These are phyloP conservation scores for Lepidostoma basale DNA, from an alignment of 1,140 invertebrate genomes.

Conservation along the genomic window DNA sequence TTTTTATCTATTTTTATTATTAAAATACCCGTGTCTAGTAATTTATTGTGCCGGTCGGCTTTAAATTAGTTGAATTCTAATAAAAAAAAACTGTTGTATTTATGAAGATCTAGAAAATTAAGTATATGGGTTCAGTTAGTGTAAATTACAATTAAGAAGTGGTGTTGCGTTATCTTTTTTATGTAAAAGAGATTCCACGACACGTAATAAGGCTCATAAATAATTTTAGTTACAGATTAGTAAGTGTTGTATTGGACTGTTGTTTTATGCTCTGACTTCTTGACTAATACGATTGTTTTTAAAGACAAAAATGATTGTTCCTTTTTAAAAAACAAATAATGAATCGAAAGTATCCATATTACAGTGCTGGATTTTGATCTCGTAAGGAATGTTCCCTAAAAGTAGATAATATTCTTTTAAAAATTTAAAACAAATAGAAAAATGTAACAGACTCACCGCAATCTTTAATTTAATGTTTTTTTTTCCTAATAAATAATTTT, in stretches of 20 bases:
- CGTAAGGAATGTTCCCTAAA: not conserved
- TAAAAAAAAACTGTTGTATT: too few relatives aligned
- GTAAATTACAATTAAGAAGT: not conserved
- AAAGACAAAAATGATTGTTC: too few relatives aligned
- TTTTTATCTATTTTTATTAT: too few relatives aligned
- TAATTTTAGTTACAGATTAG: too few relatives aligned
- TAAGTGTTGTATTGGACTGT: too few relatives aligned
- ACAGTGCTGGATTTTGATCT: slow-evolving; percentile 14
- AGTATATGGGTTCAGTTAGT: slow-evolving; percentile 2
- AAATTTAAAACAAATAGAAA: slow-evolving; percentile 11
- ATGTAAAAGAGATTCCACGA: too few relatives aligned
- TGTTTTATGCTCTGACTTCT: too few relatives aligned
- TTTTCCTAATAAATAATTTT: slow-evolving; percentile 12
- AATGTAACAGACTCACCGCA: not conserved
- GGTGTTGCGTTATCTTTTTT: not conserved
- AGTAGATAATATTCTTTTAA: not conserved
- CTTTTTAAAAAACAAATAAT: too few relatives aligned
- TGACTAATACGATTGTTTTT: too few relatives aligned
- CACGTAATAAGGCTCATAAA: too few relatives aligned
- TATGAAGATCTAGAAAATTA: not conserved
- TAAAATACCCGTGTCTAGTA: too few relatives aligned
- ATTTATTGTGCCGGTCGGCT: not conserved
- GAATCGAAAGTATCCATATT: too few relatives aligned
- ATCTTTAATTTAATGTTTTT: slow-evolving; percentile 8
- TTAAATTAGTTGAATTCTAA: not conserved